Base-by-base conservation (phyloP, 2,888 invertebrate species). In the Phortica okadai region DNA sequence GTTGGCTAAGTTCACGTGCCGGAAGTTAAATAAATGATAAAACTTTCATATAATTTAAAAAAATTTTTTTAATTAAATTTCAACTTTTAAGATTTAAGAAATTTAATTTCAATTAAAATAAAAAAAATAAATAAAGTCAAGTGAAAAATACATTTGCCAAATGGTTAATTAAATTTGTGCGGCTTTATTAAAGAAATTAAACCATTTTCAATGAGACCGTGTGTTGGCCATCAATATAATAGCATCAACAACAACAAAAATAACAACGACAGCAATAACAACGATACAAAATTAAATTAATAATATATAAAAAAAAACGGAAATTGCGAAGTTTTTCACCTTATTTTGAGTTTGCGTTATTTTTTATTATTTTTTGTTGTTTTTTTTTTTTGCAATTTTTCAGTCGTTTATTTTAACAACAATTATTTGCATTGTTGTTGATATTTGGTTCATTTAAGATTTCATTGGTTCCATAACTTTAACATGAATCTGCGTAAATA, bases 131-230 rank as follows among this genome's bases (percentile, higher is more conserved):
- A 84, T 88, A 89, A 89, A 88, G 88, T 88, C 89, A 88, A 89
- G 87, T 86, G 84, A 82, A 89, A 89, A 90, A 89, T 87, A 84
- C 84, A 89, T 90, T 90, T 88, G 84, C 86, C 82, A 82, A 86
- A 79, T 80, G 84, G 88, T 88, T 89, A 89, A 89, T 90, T 89
- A 87, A 90, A 89, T 86, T 85, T 83, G 83, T 81, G 83, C 81
- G 82, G 89, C 82, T 88, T 89, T 83, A 88, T 87, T 89, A 86
- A 89, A 87, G 83, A 88, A 85, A 88, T 87, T 86, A 81, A 80
- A 79, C 82, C 82, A 83, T 87, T 84, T 86, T 80, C 82, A 84
- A 59, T 86, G 80, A 78, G 76, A n/a, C 6, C 54, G 25, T 59
- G 45, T 44, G 33, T 67, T 74, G 66, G 44, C 74, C 1, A 33